Conservation (phyloP, 2,797 vertebrate species). For the Coregonus ussuriensis region DNA sequence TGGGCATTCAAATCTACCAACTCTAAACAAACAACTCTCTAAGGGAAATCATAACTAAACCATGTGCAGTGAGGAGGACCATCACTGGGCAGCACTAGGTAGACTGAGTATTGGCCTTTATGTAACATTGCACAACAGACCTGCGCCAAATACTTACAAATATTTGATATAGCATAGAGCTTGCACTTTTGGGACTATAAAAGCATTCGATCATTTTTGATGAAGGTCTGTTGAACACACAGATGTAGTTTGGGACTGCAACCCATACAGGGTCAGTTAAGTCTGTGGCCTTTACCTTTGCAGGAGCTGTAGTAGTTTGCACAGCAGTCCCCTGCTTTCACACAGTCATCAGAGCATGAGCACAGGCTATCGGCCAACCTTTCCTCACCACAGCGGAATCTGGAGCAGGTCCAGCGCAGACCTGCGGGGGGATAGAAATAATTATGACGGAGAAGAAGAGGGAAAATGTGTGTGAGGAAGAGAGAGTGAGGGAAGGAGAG, state of each 20-base stretch:
- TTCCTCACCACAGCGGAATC: slow-evolving; percentile 78
- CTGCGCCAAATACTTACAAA: not conserved
- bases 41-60: not conserved
- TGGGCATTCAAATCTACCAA: not conserved
- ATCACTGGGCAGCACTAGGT: not conserved
- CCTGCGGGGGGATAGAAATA: slow-evolving; percentile 50
- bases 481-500: too few relatives aligned
- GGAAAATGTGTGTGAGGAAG: too few relatives aligned
- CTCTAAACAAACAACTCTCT: not conserved
- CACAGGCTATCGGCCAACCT: slow-evolving; percentile 69
- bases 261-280: not conserved
- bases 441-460: too few relatives aligned
- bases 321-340: slow-evolving; percentile 76
- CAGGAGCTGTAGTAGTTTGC: slow-evolving; percentile 74
- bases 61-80: not conserved
- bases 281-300: slow-evolving; percentile 66
- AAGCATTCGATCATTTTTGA: too few relatives aligned
- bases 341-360: slow-evolving; percentile 81
- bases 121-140: not conserved
- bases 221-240: not conserved
- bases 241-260: not conserved
- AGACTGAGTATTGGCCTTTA: too few relatives aligned
- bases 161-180: not conserved
- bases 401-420: slow-evolving; percentile 75
- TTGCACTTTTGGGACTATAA: too few relatives aligned